Base-by-base conservation (phyloP, 2,888 invertebrate species). In the Tenodera sinensis region DNA sequence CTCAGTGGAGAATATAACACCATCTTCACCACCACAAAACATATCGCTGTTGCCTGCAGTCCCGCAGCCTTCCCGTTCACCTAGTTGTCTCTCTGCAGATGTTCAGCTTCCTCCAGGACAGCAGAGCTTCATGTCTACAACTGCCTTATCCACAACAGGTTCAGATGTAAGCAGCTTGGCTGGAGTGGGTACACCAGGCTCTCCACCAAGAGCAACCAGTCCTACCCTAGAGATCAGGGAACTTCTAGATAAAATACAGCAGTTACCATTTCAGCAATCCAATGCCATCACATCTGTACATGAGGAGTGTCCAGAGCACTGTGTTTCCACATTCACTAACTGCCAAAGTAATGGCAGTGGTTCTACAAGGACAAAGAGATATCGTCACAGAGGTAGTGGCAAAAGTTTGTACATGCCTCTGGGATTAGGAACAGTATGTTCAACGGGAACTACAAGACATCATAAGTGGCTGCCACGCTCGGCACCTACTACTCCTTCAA, bases 171-270 rank as follows among this genome's bases (percentile, higher is more conserved):
- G 96, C 92, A 96, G 96, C 92, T 93, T 96, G 91, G 95, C 95
- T 12, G 96, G 96, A 92, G 92, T 95, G 90, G 96, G 95, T 86
- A 96, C 96, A 12, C 96, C 96, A 47, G 95, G 95, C 91, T 97
- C 97, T 0, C 97, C 97, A 0, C 97, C 97, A 0, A 95, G 96
- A 91, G 96, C 97, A 3, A 97, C 97, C n/a, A 97, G 97, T 92
- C 97, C 97, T 8, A 97, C 97, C 20, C 94, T 96, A 91, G 96
- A 96, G 92, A 96, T 97, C 91, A 95, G 95, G 88, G 97, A 97
- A 91, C 94, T 97, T 42, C 94, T 97, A 89, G 95, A 96, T 91
- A 96, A 96, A 93, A 96, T 97, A 90, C 95, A 96, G 91, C 96
- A 96, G 92, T 94, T 94, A 93, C 96, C 94, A 85, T 91, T 89